Evolutionary conservation across 1,140 invertebrate genomes (phyloP).

Genomic region (Zaprionus davidi): DNA sequence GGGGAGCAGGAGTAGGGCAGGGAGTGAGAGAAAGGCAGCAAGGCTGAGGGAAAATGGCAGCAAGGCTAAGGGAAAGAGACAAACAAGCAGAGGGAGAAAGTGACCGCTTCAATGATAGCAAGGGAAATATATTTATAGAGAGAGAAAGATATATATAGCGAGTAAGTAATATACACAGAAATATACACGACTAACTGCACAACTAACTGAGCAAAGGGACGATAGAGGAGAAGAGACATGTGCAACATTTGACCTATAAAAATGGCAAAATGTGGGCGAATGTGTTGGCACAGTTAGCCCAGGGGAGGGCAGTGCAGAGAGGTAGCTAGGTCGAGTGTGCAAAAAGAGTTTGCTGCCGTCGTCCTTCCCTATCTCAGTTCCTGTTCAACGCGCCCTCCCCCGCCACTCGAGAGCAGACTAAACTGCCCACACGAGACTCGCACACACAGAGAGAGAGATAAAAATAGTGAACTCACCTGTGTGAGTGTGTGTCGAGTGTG

Average conservation of each 20-base stretch:
- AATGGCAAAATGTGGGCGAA: conserved; percentile 42
- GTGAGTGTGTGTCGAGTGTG: neutral
- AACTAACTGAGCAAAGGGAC: no score
- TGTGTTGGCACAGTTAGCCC: conserved; percentile 29
- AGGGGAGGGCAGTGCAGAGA: neutral
- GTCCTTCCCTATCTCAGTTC: neutral
- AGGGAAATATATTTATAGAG: neutral
- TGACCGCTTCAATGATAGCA: no score
- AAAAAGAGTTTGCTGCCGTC: no score
- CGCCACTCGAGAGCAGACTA: conserved; percentile 11
- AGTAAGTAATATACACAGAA: neutral
- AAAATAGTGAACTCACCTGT: conserved; percentile 47
- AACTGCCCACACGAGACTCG: conserved; percentile 60
- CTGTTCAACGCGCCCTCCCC: neutral
- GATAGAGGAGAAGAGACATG: neutral
- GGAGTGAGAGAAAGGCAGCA: neutral
- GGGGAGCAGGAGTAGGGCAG: neutral
- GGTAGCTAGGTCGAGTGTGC: neutral
- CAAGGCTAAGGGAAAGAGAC: neutral
- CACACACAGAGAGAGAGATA: conserved; percentile 19
- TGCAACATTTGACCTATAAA: conserved; percentile 56
- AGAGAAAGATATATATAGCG: neutral
- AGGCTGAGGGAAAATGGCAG: neutral
- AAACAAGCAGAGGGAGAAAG: neutral
- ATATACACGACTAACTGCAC: neutral